Percentiles rank a stretch among this genome's conserved stretches.
phyloP scores from a whole-genome alignment of 2,888 invertebrate genomes.

The Leptarthrus brevirostris region DNA sequence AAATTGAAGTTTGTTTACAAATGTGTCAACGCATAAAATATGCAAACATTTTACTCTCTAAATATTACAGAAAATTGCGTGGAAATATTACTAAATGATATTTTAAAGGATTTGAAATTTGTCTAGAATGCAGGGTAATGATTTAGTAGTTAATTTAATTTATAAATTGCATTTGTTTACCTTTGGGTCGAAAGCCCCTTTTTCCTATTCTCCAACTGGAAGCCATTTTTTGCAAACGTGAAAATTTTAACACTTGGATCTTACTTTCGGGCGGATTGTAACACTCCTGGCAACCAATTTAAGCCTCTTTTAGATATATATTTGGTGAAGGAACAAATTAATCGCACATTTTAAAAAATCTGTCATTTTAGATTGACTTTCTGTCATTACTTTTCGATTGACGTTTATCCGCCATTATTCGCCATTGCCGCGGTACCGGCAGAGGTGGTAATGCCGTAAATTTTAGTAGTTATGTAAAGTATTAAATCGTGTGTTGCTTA shows the following conservation, averaged over 20 bases:
- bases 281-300: conserved; percentile 11
- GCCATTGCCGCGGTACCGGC: conserved; percentile 47
- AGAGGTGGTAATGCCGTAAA: too few relatives aligned
- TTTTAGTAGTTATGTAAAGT: too few relatives aligned
- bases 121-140: background rate
- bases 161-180: conserved; percentile 58
- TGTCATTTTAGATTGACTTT: conserved; percentile 53
- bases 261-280: conserved; percentile 11
- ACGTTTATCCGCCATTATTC: conserved; percentile 49
- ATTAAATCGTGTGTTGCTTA: too few relatives aligned
- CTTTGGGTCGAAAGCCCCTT: conserved; percentile 65
- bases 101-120: background rate
- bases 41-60: conserved; percentile 10
- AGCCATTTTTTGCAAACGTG: conserved; percentile 59
- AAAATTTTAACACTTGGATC: conserved; percentile 7
- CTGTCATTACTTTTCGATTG: conserved; percentile 50
- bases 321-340: conserved; percentile 49
- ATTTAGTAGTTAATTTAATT: conserved; percentile 31
- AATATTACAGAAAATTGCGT: background rate
- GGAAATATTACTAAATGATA: background rate
- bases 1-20: conserved; percentile 52
- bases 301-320: conserved; percentile 48
- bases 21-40: conserved; percentile 46
- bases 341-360: conserved; percentile 52
- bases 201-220: conserved; percentile 67